These are phyloP conservation scores for Laterallus jamaicensis DNA, from an alignment of 2,113 vertebrate species.

Conservation along the genomic window DNA sequence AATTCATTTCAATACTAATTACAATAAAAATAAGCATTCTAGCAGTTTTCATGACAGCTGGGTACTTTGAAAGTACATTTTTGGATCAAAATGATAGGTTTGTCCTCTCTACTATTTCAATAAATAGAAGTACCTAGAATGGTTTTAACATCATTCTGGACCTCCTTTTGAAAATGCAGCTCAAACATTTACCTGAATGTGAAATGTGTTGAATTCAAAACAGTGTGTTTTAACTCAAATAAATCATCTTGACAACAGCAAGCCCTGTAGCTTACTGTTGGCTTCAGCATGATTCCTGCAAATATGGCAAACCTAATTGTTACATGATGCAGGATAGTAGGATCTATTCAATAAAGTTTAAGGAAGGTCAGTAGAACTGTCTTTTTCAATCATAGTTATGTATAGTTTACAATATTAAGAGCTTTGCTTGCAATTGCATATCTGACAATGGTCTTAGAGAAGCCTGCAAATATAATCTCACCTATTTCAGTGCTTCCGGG, in stretches of 20 bases:
- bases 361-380: background rate
- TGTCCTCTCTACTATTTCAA: background rate
- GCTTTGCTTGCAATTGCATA: background rate
- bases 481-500: background rate
- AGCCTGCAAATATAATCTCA: background rate
- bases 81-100: background rate
- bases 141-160: background rate
- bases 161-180: background rate
- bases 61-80: background rate
- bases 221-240: background rate
- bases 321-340: rapidly evolving
- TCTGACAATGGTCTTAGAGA: background rate
- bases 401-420: background rate
- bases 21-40: background rate
- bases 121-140: background rate
- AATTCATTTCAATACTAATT: background rate
- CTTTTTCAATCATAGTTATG: background rate
- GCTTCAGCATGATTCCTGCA: background rate
- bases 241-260: background rate
- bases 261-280: background rate
- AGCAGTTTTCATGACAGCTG: background rate
- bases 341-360: background rate
- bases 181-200: background rate
- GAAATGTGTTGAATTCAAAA: background rate
- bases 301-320: background rate